Conservation (phyloP, 2,888 invertebrate species). For the Geophilus truncorum region DNA sequence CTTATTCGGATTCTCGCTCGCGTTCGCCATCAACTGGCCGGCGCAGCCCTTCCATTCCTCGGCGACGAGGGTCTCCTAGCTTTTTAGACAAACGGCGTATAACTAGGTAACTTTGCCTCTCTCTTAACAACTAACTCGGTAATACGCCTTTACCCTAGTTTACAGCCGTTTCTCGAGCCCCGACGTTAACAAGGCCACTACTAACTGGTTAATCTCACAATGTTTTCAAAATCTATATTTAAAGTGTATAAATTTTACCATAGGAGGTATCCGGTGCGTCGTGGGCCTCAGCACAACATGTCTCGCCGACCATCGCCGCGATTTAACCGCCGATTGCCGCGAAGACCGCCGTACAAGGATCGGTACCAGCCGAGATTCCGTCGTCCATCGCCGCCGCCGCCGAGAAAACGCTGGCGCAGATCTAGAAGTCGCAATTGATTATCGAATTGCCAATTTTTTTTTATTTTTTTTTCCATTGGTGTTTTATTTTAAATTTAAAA, state of each 20-base stretch:
- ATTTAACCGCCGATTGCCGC: not conserved
- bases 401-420: not conserved
- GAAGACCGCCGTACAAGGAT: not conserved
- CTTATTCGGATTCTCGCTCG: constrained; percentile 42
- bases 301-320: not conserved
- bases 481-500: not conserved
- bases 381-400: not conserved
- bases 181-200: too few species aligned
- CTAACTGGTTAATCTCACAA: not conserved
- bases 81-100: constrained; percentile 88
- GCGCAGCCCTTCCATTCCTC: constrained; percentile 68
- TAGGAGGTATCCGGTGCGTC: constrained; percentile 27
- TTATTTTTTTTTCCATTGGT: too few species aligned
- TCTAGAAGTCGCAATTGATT: not conserved
- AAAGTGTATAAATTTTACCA: not conserved
- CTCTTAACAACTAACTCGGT: too few species aligned
- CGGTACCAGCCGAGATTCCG: not conserved
- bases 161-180: too few species aligned
- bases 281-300: not conserved
- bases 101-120: too few species aligned
- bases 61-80: constrained; percentile 87
- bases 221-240: not conserved
- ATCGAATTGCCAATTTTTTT: too few species aligned
- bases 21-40: constrained; percentile 47
- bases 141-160: too few species aligned